These are phyloP conservation scores for Halictus quadricinctus DNA, from an alignment of 2,888 invertebrate genomes.

Conservation along the genomic window DNA sequence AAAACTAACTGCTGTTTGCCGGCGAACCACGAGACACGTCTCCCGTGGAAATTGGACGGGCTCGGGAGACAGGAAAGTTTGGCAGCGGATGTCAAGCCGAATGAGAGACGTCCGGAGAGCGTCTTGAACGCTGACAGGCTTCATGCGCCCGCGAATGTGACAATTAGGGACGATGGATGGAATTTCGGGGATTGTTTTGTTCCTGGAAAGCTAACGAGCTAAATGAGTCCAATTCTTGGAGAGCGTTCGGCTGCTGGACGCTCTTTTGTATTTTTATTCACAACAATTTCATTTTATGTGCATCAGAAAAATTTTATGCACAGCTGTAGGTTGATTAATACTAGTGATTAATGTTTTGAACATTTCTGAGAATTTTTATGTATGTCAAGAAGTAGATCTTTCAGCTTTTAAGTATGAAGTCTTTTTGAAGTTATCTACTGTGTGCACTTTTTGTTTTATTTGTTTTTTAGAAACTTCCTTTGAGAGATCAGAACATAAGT, in stretches of 20 bases:
- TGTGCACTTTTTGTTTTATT: no score
- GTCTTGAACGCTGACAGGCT: not conserved
- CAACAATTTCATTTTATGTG: not conserved
- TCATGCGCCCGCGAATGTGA: conserved; percentile 8
- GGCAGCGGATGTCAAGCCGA: conserved; percentile 29
- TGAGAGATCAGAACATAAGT: not conserved
- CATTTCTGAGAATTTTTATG: not conserved
- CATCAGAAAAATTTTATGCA: not conserved
- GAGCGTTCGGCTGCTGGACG: not conserved
- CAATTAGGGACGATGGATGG: conserved; percentile 15
- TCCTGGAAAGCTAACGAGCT: not conserved
- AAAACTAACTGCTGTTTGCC: conserved; percentile 12
- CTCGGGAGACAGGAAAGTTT: not conserved
- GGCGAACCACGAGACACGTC: not conserved
- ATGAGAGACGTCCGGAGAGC: conserved; percentile 30
- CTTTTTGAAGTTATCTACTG: no score
- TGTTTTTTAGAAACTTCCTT: no score
- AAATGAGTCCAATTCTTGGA: not conserved
- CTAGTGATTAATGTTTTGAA: not conserved
- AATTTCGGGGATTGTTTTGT: not conserved
- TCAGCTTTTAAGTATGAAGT: not conserved
- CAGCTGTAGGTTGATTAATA: not conserved
- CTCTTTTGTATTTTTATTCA: not conserved
- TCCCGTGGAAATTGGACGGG: not conserved
- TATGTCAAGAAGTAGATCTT: not conserved